Conservation (phyloP, 2,113 vertebrate species). For the Tragelaphus imberbis region DNA sequence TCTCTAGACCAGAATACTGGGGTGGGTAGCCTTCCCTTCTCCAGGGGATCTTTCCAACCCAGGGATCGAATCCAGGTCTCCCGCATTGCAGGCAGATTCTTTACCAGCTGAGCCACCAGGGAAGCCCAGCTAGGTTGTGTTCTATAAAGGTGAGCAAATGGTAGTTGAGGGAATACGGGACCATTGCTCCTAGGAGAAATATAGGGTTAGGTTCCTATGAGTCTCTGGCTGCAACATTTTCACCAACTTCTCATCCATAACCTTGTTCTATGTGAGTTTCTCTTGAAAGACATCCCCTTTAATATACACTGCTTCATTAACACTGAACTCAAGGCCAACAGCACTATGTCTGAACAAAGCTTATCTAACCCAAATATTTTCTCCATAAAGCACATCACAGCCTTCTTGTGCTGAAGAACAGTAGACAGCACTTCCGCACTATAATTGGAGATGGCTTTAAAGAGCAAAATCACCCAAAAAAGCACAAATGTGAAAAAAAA, state of each 20-base stretch:
- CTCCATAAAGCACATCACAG: background rate
- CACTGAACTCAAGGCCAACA: background rate
- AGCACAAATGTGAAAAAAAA: background rate
- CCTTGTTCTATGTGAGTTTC: background rate
- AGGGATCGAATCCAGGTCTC: background rate
- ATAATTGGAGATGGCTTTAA: background rate
- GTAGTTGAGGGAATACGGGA: background rate
- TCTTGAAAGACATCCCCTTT: background rate
- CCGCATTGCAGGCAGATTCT: rapidly evolving
- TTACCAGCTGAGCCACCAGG: background rate
- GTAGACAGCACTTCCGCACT: too few species aligned
- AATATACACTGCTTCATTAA: background rate
- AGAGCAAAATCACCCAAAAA: background rate
- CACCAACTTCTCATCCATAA: background rate
- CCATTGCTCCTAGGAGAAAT: background rate
- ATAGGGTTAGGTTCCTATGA: background rate
- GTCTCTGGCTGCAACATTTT: background rate
- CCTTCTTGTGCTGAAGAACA: background rate
- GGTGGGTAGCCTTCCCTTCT: background rate
- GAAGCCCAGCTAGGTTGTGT: background rate
- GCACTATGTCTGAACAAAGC: background rate
- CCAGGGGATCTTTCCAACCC: background rate
- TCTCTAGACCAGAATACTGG: background rate
- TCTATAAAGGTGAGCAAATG: background rate
- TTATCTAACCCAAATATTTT: background rate